Evolutionary conservation across 2,797 vertebrate genomes (phyloP).

Genomic region (Phrynocephalus vlangalii): DNA sequence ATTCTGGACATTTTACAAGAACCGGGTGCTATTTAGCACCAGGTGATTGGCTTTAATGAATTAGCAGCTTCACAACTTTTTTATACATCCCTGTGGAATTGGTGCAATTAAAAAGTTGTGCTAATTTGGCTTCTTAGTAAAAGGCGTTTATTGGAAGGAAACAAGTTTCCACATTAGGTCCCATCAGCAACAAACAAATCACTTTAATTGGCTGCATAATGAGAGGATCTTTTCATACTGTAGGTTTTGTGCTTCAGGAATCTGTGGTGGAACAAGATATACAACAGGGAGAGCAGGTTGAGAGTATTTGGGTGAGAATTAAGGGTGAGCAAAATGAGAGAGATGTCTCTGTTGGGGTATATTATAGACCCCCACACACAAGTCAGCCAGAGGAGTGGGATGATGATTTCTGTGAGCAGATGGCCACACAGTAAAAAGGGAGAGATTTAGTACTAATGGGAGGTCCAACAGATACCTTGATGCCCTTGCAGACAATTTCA

Average conservation of each 20-base stretch:
- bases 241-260: slow-evolving; percentile 44
- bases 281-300: too few species aligned
- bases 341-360: too few species aligned
- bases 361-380: too few species aligned
- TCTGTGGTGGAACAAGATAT: slow-evolving; percentile 9
- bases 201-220: slow-evolving; percentile 75
- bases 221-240: slow-evolving; percentile 53
- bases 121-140: slow-evolving; percentile 75
- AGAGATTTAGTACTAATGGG: too few species aligned
- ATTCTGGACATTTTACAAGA: slow-evolving; percentile 70
- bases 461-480: too few species aligned
- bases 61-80: slow-evolving; percentile 77
- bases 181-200: slow-evolving; percentile 72
- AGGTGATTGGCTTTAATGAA: slow-evolving; percentile 71
- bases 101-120: slow-evolving; percentile 79
- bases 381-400: too few species aligned
- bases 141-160: slow-evolving; percentile 74
- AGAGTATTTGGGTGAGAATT: too few species aligned
- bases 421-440: too few species aligned
- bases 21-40: slow-evolving; percentile 62
- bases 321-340: too few species aligned
- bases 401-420: too few species aligned
- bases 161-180: slow-evolving; percentile 74
- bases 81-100: slow-evolving; percentile 70
- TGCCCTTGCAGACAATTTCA: too few species aligned